Conservation (phyloP, 2,888 invertebrate genomes). For the Lepidonotus clava region DNA sequence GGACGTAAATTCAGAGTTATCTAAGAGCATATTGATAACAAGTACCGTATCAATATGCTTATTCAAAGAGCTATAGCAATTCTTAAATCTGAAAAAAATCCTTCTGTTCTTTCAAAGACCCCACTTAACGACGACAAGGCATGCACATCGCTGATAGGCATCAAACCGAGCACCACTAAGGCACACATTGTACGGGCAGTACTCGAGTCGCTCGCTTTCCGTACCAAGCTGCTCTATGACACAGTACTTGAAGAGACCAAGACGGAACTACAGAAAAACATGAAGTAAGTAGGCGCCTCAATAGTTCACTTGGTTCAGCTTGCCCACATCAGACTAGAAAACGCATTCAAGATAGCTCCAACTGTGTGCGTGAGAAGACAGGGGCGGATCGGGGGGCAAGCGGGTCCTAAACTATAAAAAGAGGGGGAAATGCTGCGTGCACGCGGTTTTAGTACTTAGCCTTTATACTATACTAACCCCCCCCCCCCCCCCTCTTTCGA, state of each 20-base stretch:
- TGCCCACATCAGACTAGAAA: background rate
- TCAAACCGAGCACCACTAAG: conserved; percentile 94
- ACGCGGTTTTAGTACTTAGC: too few relatives aligned
- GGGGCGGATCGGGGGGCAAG: background rate
- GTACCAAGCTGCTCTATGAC: conserved; percentile 90
- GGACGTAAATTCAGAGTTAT: too few relatives aligned
- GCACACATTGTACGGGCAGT: conserved; percentile 96
- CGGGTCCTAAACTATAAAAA: too few relatives aligned
- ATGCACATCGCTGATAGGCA: conserved; percentile 92
- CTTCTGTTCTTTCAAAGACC: conserved; percentile 88
- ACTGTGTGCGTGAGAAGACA: too few relatives aligned
- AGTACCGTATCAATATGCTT: background rate
- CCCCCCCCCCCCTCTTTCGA: too few relatives aligned
- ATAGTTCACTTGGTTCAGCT: background rate
- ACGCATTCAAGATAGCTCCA: too few relatives aligned
- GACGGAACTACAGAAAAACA: conserved; percentile 17
- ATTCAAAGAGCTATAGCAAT: background rate
- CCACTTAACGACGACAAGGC: conserved; percentile 93
- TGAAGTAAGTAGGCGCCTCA: background rate
- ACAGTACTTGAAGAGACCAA: conserved; percentile 60
- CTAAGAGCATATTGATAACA: too few relatives aligned
- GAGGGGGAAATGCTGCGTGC: too few relatives aligned
- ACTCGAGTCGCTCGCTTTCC: conserved; percentile 96
- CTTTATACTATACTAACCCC: too few relatives aligned
- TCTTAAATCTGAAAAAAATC: background rate